Evolutionary conservation across 1,140 invertebrate species (phyloP), one percentile per base, ranked within the genome.

Genomic region (Ganaspis sp.): DNA sequence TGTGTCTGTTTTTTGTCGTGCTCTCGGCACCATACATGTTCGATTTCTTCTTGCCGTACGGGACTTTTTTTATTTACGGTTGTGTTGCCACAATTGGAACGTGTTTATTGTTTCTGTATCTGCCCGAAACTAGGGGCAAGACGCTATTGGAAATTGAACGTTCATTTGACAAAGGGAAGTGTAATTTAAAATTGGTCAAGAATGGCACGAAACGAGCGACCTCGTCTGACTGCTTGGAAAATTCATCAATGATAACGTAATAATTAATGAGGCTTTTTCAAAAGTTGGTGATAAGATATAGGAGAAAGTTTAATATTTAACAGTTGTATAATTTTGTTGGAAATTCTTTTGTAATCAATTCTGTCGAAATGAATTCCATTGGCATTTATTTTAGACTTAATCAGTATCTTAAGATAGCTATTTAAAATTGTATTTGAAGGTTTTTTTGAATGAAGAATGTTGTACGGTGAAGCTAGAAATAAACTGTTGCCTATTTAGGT

Each of bases 41-140:
- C 83, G 80, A 87, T 0, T 77, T 85, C 54, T 88, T 96, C 2
- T 93, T 94, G 12, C 88, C 92, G 53, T 90, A 92, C 9, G 92
- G 93, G 15, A 93, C 93, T 17, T 97, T 96, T 91, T 92, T 93
- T 70, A 81, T 94, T 74, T 97, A 95, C 85, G 94, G 94, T 23
- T 86, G 90, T 0, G 87, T 95, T 74, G 93, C 94, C 15, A 86
- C 94, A 2, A 9, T 94, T 34, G 95, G 95, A 2, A 92, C 94
- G 6, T 83, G 94, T 12, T 91, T 95, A 37, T 86, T 96, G 53
- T 93, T 92, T 73, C 91, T 94, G 37, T 93, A 94, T 74, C 86
- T 97, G 23, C 96, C 96, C 8, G 96, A 97, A 90, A 97, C 96
- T 0, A 96, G 95, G 89, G 95, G 95, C 9, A 95, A 94, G 81